Evolutionary conservation across 2,797 vertebrate species (phyloP).

Genomic region (Chrosomus eos): DNA sequence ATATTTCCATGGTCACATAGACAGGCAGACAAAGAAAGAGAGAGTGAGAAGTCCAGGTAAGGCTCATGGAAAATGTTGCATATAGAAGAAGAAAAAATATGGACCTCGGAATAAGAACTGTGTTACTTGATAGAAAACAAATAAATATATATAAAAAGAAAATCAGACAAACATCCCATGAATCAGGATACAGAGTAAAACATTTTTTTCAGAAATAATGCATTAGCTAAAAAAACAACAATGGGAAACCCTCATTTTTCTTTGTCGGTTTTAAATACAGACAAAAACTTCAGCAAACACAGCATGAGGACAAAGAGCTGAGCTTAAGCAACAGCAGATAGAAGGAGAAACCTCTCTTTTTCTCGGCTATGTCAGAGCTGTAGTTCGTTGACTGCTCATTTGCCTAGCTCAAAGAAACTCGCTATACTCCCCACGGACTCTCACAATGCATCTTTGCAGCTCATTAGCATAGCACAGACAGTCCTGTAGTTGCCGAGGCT

Average conservation of each 20-base stretch:
- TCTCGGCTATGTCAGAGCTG: conserved; percentile 40
- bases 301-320: not conserved
- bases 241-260: not conserved
- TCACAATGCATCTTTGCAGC: conserved; percentile 46
- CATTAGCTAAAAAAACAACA: not conserved
- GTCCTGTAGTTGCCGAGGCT: conserved; percentile 36
- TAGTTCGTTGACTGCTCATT: conserved; percentile 47
- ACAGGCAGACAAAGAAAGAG: conserved; percentile 13
- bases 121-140: no score
- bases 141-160: not conserved
- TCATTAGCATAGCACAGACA: conserved; percentile 56
- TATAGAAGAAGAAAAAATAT: not conserved
- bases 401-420: conserved; percentile 49
- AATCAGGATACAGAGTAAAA: not conserved
- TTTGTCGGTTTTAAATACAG: conserved; percentile 9
- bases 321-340: conserved; percentile 12
- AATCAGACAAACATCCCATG: not conserved
- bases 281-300: conserved; percentile 1
- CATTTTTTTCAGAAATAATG: not conserved
- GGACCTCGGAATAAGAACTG: not conserved
- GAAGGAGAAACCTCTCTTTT: conserved; percentile 32
- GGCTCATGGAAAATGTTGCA: not conserved
- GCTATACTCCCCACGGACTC: conserved; percentile 41
- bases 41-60: not conserved
- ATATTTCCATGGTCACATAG: conserved; percentile 5